Conservation (phyloP, 2,797 vertebrate species). For the Synaphobranchus kaupii region DNA sequence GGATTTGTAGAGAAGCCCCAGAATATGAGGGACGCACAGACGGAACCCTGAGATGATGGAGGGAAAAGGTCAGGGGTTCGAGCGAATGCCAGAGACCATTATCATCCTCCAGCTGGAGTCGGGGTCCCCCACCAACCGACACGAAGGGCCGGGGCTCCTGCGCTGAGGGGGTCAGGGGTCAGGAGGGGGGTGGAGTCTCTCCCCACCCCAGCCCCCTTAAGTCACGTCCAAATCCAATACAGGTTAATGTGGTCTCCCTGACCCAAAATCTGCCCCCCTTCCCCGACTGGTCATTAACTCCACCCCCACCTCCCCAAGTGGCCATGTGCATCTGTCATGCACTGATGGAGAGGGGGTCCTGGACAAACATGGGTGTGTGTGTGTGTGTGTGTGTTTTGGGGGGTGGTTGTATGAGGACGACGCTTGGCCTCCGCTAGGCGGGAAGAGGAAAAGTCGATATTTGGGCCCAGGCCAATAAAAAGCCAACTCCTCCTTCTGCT, state of each 20-base stretch:
- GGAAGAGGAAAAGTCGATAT: not conserved
- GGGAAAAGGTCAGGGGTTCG: not conserved
- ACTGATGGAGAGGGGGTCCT: not conserved
- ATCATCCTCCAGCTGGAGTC: constrained; percentile 19
- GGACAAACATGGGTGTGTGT: not conserved
- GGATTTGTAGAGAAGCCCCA: not conserved
- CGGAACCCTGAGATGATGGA: not conserved
- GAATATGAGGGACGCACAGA: not conserved
- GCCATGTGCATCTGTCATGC: constrained; percentile 26
- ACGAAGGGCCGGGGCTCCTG: constrained; percentile 34
- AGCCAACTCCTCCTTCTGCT: not conserved
- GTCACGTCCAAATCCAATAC: constrained; percentile 47
- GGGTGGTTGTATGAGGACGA: not conserved
- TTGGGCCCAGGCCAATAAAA: not conserved
- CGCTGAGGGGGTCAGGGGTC: constrained; percentile 52
- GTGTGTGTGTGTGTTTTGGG: constrained; percentile 28
- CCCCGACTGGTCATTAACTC: constrained; percentile 15
- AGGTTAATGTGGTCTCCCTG: constrained; percentile 37
- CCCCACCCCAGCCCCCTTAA: constrained; percentile 13
- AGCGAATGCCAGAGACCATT: not conserved
- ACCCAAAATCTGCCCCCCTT: not conserved
- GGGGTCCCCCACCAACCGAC: constrained; percentile 41
- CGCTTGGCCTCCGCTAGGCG: not conserved
- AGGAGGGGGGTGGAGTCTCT: constrained; percentile 44
- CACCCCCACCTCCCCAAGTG: not conserved